Percentiles rank a stretch among this genome's conserved stretches.
Evolutionary conservation across 2,797 vertebrate species (phyloP).

Genomic region (Karalla daura): DNA sequence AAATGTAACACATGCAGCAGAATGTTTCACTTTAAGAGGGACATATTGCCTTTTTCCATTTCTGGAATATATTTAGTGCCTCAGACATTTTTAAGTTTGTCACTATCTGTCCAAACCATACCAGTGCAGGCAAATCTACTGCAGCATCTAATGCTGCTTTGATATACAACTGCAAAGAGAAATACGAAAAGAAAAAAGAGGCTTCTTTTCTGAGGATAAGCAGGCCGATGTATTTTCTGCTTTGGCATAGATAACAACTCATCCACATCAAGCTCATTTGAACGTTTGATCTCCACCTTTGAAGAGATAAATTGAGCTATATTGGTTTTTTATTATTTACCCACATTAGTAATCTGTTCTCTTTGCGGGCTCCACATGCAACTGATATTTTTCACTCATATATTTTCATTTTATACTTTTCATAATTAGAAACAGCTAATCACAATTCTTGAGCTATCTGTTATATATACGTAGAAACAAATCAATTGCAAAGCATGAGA

Average conservation of each 20-base stretch:
- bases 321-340: constrained; percentile 8
- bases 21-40: constrained; percentile 33
- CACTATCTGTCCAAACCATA: neutral
- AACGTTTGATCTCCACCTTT: constrained; percentile 41
- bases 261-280: constrained; percentile 12
- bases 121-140: constrained; percentile 17
- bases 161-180: constrained; percentile 29
- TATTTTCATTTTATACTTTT: neutral
- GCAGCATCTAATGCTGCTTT: constrained; percentile 12
- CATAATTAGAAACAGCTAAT: neutral
- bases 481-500: no score
- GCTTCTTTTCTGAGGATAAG: constrained; percentile 9
- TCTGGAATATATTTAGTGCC: constrained; percentile 30
- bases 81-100: constrained; percentile 38
- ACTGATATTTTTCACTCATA: no score
- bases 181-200: constrained; percentile 1
- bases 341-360: constrained; percentile 3
- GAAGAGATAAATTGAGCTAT: constrained; percentile 10
- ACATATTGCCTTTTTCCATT: constrained; percentile 16
- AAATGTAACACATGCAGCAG: constrained; percentile 69
- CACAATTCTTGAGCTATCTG: no score
- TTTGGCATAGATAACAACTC: constrained; percentile 20
- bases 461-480: no score
- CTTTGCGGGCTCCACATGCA: neutral
- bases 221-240: neutral